These are phyloP conservation scores for Heloderma charlesbogerti DNA, from an alignment of 2,113 vertebrate species.

Conservation along the genomic window DNA sequence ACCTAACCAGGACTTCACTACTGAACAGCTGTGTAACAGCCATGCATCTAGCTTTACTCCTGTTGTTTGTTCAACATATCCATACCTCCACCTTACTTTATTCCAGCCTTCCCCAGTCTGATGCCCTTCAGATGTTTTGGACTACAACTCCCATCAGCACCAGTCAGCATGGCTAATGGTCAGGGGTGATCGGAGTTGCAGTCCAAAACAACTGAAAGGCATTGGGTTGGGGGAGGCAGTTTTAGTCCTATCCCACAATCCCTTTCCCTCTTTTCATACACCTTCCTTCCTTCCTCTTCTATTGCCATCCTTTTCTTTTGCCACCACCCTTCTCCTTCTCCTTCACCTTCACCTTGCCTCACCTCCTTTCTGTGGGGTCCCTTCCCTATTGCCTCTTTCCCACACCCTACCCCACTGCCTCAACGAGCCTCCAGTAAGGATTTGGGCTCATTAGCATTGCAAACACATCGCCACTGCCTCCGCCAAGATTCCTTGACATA, in stretches of 20 bases:
- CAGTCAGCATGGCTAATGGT: too few species aligned
- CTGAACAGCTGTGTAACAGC: background rate
- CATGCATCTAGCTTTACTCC: background rate
- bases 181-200: too few species aligned
- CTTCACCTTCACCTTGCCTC: background rate
- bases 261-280: background rate
- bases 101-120: too few species aligned
- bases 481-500: slow-evolving; percentile 48
- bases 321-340: slow-evolving; percentile 10
- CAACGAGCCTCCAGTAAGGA: slow-evolving; percentile 56
- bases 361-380: background rate
- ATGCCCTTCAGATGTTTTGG: too few species aligned
- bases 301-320: background rate
- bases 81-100: background rate
- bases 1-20: background rate
- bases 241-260: background rate
- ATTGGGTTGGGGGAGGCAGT: too few species aligned
- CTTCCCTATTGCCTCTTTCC: background rate
- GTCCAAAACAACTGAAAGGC: too few species aligned
- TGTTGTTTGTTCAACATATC: background rate
- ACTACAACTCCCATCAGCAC: too few species aligned
- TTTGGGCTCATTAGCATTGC: slow-evolving; percentile 52
- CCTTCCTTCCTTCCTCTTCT: background rate
- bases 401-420: slow-evolving; percentile 19
- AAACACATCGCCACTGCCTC: slow-evolving; percentile 57